Evolutionary conservation across 2,888 invertebrate species (phyloP).

Genomic region (Tipula confusa): DNA sequence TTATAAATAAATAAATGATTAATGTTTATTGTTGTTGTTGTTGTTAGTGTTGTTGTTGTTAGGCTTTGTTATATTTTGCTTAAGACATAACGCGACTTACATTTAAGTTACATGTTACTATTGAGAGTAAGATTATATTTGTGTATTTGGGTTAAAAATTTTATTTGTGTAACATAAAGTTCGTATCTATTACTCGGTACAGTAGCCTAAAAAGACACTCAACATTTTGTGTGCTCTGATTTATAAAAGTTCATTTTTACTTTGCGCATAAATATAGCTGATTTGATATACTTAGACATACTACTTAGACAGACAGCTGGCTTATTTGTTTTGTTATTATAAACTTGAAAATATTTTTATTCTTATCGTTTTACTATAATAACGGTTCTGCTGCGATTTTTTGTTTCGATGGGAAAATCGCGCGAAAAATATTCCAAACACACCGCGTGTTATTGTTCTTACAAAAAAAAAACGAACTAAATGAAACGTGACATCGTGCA

Average conservation of each 20-base stretch:
- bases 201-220: neutral
- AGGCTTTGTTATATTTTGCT: neutral
- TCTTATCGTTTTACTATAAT: neutral
- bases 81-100: neutral
- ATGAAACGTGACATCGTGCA: constrained; percentile 3
- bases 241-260: neutral
- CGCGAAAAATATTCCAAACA: neutral
- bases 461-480: neutral
- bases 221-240: neutral
- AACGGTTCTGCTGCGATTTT: neutral
- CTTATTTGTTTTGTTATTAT: neutral
- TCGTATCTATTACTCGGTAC: neutral
- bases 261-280: neutral
- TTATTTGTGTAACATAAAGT: neutral
- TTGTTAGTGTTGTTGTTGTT: neutral
- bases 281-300: neutral
- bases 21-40: neutral
- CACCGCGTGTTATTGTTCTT: neutral
- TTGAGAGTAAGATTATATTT: neutral
- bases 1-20: neutral
- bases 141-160: neutral
- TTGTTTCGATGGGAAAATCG: neutral
- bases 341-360: neutral
- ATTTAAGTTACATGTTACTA: neutral
- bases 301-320: neutral